A percentile compares a stretch with the other conserved stretches of the same genome.
Evolutionary conservation across 2,113 vertebrate species (phyloP).

Genomic region (Lophura nycthemera): DNA sequence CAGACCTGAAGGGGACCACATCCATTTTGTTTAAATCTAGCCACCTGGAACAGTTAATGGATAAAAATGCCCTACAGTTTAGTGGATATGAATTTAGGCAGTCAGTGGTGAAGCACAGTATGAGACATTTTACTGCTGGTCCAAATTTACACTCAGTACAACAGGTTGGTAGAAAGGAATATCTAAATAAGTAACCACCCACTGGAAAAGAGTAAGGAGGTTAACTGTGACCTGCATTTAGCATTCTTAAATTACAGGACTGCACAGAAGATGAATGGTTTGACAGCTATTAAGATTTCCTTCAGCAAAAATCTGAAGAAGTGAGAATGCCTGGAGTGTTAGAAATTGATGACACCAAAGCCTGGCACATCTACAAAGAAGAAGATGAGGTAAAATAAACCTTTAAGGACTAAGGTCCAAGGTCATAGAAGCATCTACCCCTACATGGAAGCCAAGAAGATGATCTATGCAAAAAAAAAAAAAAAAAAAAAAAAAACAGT

Average conservation of each 20-base stretch:
- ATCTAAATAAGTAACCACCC: background rate
- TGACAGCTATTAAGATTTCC: background rate
- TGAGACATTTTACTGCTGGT: background rate
- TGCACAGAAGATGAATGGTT: background rate
- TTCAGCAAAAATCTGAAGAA: slow-evolving; percentile 17
- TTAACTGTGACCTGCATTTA: background rate
- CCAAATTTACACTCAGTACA: background rate
- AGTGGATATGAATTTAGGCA: background rate
- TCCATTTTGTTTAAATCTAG: background rate
- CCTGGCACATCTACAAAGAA: background rate
- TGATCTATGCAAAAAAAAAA: background rate
- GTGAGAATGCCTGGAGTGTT: background rate
- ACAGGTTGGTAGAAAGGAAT: background rate
- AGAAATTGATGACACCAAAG: background rate
- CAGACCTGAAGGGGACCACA: background rate
- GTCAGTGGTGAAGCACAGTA: background rate
- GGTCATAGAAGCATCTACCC: background rate
- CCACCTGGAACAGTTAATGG: background rate
- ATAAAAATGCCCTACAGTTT: background rate
- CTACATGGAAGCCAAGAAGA: background rate
- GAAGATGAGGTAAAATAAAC: background rate
- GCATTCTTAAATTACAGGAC: background rate
- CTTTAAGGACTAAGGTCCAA: background rate
- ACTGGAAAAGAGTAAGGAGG: background rate
- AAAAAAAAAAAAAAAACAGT: background rate